Percentiles rank a stretch among this genome's conserved stretches.
phyloP scores from a whole-genome alignment of 2,797 vertebrate species.

The Phalloptychus januarius region DNA sequence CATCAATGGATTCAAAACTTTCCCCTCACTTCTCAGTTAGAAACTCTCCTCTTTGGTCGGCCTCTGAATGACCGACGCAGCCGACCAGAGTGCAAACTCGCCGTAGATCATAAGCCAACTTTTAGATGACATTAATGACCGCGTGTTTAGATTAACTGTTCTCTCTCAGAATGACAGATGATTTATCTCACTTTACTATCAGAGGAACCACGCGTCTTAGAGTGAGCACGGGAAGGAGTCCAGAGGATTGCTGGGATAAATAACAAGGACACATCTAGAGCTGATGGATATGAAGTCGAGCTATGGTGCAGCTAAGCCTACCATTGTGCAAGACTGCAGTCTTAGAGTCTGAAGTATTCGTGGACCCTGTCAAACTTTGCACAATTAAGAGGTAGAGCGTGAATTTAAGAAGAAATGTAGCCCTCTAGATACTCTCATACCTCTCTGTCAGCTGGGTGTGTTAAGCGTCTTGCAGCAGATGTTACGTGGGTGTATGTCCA shows the following conservation, averaged over 20 bases:
- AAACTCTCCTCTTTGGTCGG: slow-evolving; percentile 8
- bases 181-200: slow-evolving; percentile 34
- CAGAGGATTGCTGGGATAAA: slow-evolving; percentile 11
- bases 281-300: slow-evolving; percentile 30
- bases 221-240: slow-evolving; percentile 22
- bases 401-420: slow-evolving; percentile 22
- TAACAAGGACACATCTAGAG: slow-evolving; percentile 28
- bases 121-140: slow-evolving; percentile 39
- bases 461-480: slow-evolving; percentile 48
- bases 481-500: slow-evolving; percentile 38
- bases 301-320: slow-evolving; percentile 9
- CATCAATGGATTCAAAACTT: slow-evolving; percentile 1
- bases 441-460: slow-evolving; percentile 31
- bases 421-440: slow-evolving; percentile 14
- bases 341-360: slow-evolving; percentile 4
- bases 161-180: slow-evolving; percentile 21
- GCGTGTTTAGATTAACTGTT: slow-evolving; percentile 27
- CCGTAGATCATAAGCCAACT: slow-evolving; percentile 29
- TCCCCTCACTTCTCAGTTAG: background rate
- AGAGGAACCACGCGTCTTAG: slow-evolving; percentile 11
- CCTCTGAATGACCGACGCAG: slow-evolving; percentile 5
- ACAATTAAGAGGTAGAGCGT: slow-evolving; percentile 13
- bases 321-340: slow-evolving; percentile 24
- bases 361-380: slow-evolving; percentile 3
- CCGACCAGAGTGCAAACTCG: slow-evolving; percentile 12